These are phyloP conservation scores for Oopsacas minuta DNA, from an alignment of 37 sponge, comb jelly and placozoan species.

Conservation along the genomic window DNA sequence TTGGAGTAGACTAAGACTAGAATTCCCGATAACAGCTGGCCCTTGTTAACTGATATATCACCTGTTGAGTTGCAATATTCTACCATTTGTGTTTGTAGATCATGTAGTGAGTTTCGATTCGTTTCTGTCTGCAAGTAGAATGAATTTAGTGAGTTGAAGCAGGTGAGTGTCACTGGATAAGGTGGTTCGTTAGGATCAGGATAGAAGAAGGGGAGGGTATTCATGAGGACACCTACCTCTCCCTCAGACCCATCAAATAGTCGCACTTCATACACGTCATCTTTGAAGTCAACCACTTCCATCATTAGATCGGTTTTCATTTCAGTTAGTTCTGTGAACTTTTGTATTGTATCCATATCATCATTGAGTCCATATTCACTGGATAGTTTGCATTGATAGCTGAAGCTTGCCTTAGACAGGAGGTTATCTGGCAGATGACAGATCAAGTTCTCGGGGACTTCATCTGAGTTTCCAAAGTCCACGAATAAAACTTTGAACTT, in stretches of 20 bases:
- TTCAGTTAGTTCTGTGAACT: conserved; percentile 3
- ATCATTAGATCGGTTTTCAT: not conserved
- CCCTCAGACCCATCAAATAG: not conserved
- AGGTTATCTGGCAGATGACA: conserved; percentile 5
- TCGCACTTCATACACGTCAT: not conserved
- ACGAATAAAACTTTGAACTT: conserved; percentile 8
- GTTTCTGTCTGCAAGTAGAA: not conserved
- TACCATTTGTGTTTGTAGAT: conserved; percentile 3
- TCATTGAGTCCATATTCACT: not conserved
- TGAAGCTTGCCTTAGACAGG: not conserved
- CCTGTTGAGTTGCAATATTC: not conserved
- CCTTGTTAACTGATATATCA: not conserved
- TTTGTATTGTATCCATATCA: not conserved
- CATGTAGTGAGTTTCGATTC: not conserved
- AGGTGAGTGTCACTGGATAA: not conserved
- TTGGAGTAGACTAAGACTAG: not conserved
- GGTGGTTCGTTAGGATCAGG: not conserved
- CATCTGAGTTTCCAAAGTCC: conserved; percentile 24
- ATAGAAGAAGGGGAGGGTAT: conserved; percentile 8
- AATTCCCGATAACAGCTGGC: not conserved
- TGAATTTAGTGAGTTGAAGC: not conserved
- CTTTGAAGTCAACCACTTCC: not conserved
- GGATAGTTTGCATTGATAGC: not conserved
- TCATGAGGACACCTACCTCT: not conserved
- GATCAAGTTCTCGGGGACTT: not conserved